Evolutionary conservation across 2,797 vertebrate genomes (phyloP).

Genomic region (Argyrosomus regius): DNA sequence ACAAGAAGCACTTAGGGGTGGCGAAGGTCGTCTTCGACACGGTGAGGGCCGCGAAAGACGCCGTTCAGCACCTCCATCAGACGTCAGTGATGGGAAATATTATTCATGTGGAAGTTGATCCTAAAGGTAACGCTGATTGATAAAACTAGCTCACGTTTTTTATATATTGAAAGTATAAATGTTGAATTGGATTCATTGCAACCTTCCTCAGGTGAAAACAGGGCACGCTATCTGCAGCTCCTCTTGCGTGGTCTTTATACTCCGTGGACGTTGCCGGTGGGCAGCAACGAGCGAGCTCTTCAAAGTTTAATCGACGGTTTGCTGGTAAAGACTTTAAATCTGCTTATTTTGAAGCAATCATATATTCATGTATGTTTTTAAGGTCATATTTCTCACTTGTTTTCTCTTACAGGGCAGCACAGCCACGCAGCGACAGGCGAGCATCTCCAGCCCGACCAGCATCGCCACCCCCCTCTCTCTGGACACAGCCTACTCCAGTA

Average conservation of each 20-base stretch:
- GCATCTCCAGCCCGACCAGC: slow-evolving; percentile 88
- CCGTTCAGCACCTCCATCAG: slow-evolving; percentile 92
- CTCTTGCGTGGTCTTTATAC: slow-evolving; percentile 92
- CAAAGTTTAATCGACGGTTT: slow-evolving; percentile 84
- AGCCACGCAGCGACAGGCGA: slow-evolving; percentile 75
- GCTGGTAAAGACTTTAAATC: slow-evolving; percentile 82
- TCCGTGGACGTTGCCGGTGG: slow-evolving; percentile 93
- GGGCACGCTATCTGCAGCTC: slow-evolving; percentile 92
- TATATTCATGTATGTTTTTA: neutral
- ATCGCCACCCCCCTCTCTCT: slow-evolving; percentile 93
- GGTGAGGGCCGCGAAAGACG: slow-evolving; percentile 91
- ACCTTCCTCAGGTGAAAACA: slow-evolving; percentile 90
- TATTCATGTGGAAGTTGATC: slow-evolving; percentile 97
- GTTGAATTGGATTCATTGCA: neutral
- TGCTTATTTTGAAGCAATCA: neutral
- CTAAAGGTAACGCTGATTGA: slow-evolving; percentile 88
- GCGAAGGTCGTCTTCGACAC: slow-evolving; percentile 96
- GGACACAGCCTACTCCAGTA: slow-evolving; percentile 98
- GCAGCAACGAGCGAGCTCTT: slow-evolving; percentile 82
- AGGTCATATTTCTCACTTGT: neutral
- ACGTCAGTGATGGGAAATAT: slow-evolving; percentile 98
- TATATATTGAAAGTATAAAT: neutral
- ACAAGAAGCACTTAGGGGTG: slow-evolving; percentile 96
- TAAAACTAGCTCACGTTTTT: rapidly evolving
- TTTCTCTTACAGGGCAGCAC: slow-evolving; percentile 80